phyloP scores from a whole-genome alignment of 2,888 invertebrate species.

The Falcaria lacertinaria region DNA sequence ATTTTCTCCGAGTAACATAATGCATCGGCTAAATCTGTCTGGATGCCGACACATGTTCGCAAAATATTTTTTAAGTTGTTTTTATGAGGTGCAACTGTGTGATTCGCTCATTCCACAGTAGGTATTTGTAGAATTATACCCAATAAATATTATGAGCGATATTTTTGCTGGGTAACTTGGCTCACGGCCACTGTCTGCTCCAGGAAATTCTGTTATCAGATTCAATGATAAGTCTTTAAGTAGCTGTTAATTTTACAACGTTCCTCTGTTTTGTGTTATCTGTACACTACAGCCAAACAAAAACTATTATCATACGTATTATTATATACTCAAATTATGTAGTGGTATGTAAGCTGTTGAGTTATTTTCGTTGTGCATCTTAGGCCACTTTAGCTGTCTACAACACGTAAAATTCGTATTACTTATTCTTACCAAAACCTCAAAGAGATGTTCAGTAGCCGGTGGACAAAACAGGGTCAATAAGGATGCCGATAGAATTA shows the following conservation, averaged over 20 bases:
- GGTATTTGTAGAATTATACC: slow-evolving; percentile 67
- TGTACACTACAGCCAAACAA: background rate
- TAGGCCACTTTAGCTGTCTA: slow-evolving; percentile 37
- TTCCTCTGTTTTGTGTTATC: slow-evolving; percentile 15
- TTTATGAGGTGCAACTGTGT: slow-evolving; percentile 74
- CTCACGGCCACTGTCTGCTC: slow-evolving; percentile 61
- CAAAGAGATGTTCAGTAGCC: slow-evolving; percentile 44
- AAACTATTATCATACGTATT: too few relatives aligned
- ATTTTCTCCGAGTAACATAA: slow-evolving; percentile 42
- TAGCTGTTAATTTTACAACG: slow-evolving; percentile 27
- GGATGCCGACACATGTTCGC: slow-evolving; percentile 43
- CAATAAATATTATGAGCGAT: slow-evolving; percentile 74
- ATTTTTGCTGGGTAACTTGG: slow-evolving; percentile 72
- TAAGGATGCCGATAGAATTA: slow-evolving; percentile 59
- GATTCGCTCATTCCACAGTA: slow-evolving; percentile 51
- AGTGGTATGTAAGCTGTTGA: too few relatives aligned
- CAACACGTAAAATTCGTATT: slow-evolving; percentile 66
- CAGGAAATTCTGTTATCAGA: slow-evolving; percentile 53
- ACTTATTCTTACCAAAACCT: slow-evolving; percentile 52
- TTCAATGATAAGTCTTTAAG: slow-evolving; percentile 47
- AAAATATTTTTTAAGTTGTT: slow-evolving; percentile 64
- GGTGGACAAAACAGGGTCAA: slow-evolving; percentile 41
- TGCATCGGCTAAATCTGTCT: slow-evolving; percentile 51
- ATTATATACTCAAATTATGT: too few relatives aligned
- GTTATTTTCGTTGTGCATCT: too few relatives aligned